Percentiles rank a stretch among this genome's conserved stretches.
Conservation (phyloP, 2,888 invertebrate genomes). For the Deilephila porcellus region DNA sequence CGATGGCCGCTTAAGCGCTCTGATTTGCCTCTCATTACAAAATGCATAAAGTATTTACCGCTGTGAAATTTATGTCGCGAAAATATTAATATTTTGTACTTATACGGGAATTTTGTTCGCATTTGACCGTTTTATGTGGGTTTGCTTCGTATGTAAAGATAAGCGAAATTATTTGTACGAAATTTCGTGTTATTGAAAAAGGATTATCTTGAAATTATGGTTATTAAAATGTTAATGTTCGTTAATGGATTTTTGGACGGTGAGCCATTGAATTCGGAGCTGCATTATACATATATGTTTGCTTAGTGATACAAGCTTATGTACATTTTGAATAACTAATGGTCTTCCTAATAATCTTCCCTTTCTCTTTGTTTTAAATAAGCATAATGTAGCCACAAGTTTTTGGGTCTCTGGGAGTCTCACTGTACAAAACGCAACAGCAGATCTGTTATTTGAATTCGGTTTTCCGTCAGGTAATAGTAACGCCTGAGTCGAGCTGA, state of each 20-base stretch:
- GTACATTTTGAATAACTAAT: too few relatives aligned
- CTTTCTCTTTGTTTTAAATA: too few relatives aligned
- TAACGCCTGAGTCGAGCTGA: too few relatives aligned
- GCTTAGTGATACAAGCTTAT: background rate
- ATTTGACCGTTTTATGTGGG: slow-evolving; percentile 13
- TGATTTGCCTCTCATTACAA: slow-evolving; percentile 17
- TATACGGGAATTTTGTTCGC: background rate
- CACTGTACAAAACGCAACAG: too few relatives aligned
- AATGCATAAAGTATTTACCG: slow-evolving; percentile 15
- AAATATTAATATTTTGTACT: slow-evolving; percentile 12
- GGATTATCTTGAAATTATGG: slow-evolving; percentile 6
- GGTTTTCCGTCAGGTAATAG: too few relatives aligned
- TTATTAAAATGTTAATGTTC: slow-evolving; percentile 6
- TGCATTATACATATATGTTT: background rate
- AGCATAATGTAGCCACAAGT: too few relatives aligned
- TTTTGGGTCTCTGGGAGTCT: too few relatives aligned
- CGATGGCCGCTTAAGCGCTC: background rate
- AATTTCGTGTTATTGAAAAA: background rate
- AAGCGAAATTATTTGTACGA: slow-evolving; percentile 11
- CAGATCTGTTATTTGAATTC: too few relatives aligned
- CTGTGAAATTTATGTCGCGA: slow-evolving; percentile 3
- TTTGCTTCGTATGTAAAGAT: slow-evolving; percentile 2
- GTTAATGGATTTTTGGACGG: background rate
- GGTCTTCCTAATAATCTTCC: too few relatives aligned
- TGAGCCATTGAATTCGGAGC: too few relatives aligned